A percentile compares a stretch with the other conserved stretches of the same genome.
Evolutionary conservation across 2,888 invertebrate species (phyloP).

Genomic region (Ennomos fuscantarius): DNA sequence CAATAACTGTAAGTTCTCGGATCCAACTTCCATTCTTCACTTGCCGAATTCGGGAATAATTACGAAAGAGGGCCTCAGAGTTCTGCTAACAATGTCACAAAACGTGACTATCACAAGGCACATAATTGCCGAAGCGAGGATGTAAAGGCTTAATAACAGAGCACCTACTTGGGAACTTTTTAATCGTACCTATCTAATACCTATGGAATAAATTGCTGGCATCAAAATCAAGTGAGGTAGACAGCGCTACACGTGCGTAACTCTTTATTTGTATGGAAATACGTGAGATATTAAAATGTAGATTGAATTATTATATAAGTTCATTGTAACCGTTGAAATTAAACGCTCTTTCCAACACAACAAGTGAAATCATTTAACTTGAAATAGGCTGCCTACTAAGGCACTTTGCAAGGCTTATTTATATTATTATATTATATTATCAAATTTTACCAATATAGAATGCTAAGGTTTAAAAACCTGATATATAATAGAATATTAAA

Average conservation of each 20-base stretch:
- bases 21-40: constrained; percentile 41
- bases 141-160: constrained; percentile 29
- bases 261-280: too few species aligned
- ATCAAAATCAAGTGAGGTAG: constrained; percentile 6
- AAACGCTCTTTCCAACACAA: too few species aligned
- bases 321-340: too few species aligned
- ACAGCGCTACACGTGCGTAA: background rate
- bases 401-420: too few species aligned
- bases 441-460: too few species aligned
- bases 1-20: constrained; percentile 43
- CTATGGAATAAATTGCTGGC: constrained; percentile 9
- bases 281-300: too few species aligned
- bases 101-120: constrained; percentile 44
- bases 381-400: too few species aligned
- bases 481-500: too few species aligned
- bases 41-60: constrained; percentile 43
- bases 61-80: constrained; percentile 33
- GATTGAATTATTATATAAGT: too few species aligned
- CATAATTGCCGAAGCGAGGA: constrained; percentile 37
- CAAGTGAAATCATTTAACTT: too few species aligned
- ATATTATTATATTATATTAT: too few species aligned
- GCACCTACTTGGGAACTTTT: constrained; percentile 24
- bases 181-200: constrained; percentile 3
- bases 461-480: too few species aligned
- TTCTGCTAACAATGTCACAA: constrained; percentile 38